A percentile compares a stretch with the other conserved stretches of the same genome.
phyloP scores from a whole-genome alignment of 1,140 invertebrate species.

The Drosophila kohkoa region DNA sequence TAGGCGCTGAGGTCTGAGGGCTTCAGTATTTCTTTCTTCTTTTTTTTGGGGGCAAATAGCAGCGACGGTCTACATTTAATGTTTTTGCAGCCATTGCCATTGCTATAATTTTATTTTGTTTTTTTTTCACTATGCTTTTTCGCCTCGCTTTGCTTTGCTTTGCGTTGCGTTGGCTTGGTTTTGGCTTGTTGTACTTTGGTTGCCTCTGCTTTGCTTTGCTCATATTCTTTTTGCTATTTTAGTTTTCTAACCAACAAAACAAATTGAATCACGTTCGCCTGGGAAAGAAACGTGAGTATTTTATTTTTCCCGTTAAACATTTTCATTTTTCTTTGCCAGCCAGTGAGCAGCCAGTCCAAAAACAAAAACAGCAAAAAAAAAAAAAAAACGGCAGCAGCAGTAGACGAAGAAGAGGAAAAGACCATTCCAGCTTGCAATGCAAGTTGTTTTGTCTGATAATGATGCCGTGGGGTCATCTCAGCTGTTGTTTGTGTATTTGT shows the following conservation, averaged over 20 bases:
- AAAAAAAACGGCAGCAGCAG: neutral
- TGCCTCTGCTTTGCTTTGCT: constrained; percentile 43
- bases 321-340: constrained; percentile 76
- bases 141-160: constrained; percentile 39
- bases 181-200: constrained; percentile 35
- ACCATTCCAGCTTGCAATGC: constrained; percentile 46
- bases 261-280: constrained; percentile 81
- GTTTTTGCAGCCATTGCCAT: constrained; percentile 21
- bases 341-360: constrained; percentile 8
- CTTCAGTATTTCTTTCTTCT: neutral
- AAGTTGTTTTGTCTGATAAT: constrained; percentile 75
- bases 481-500: constrained; percentile 44
- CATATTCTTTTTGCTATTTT: constrained; percentile 75
- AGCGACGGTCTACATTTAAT: constrained; percentile 54
- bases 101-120: constrained; percentile 34
- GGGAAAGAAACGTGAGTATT: constrained; percentile 79
- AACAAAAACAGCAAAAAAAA: constrained; percentile 20
- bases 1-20: neutral
- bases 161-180: constrained; percentile 40
- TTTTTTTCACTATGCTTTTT: constrained; percentile 27
- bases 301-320: constrained; percentile 83
- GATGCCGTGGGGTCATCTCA: constrained; percentile 65
- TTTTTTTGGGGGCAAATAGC: neutral
- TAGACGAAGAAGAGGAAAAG: constrained; percentile 11
- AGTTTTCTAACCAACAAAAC: constrained; percentile 83